Evolutionary conservation across 2,113 vertebrate genomes (phyloP).

Genomic region (Saimiri boliviensis): DNA sequence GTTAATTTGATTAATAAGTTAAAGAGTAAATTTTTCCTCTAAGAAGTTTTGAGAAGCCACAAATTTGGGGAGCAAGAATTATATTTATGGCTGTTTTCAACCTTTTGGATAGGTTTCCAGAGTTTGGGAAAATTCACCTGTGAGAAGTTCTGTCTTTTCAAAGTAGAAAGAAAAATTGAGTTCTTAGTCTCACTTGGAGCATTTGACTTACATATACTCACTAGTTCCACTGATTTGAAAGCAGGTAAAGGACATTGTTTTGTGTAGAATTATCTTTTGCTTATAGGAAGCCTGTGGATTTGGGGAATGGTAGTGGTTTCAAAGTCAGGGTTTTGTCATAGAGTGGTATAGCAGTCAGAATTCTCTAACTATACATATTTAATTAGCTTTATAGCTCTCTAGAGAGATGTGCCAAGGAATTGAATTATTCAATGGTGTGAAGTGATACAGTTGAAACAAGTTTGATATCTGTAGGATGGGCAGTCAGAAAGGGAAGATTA

Average conservation of each 20-base stretch:
- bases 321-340: neutral
- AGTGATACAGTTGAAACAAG: neutral
- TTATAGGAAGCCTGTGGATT: neutral
- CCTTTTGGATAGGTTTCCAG: neutral
- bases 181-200: neutral
- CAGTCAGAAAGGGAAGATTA: neutral
- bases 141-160: neutral
- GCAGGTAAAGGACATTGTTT: neutral
- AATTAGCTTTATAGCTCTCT: neutral
- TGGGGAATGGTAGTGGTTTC: neutral
- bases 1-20: neutral
- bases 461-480: neutral
- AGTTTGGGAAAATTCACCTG: neutral
- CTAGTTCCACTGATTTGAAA: neutral
- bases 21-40: neutral
- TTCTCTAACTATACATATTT: neutral
- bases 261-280: neutral
- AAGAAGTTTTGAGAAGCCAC: neutral
- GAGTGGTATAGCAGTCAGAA: neutral
- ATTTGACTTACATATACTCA: neutral
- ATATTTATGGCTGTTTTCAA: neutral
- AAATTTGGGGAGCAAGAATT: neutral
- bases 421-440: neutral
- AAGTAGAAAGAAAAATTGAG: neutral
- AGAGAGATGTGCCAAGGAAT: neutral